Evolutionary conservation across 2,888 invertebrate genomes (phyloP), one percentile per base, ranked within the genome.

Genomic region (Cephonodes hylas): DNA sequence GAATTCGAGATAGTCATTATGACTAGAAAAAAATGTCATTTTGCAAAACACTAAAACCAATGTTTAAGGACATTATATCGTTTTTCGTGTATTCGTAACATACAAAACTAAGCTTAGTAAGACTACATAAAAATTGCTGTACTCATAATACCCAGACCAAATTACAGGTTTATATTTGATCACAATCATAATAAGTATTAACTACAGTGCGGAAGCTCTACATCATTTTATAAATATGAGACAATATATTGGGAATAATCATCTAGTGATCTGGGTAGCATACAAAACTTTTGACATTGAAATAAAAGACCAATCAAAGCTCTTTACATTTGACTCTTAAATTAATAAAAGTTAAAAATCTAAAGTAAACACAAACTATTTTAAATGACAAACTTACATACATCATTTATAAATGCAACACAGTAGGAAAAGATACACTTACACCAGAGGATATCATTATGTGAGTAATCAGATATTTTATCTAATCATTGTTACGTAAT

Each of bases 371-470:
- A 57, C 31, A 46, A 46, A 23, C 48, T 42, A 18, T 18, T 27
- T 53, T 53, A 31, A 31, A 8, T 6, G 23, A 59, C 31, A 31
- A 59, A 34, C 18, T 48, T 25, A 53, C 25, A 18, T 53, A 60
- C 46, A 53, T 42, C 68, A 67, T 53, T 66, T 68, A 70, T 74
- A 74, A 76, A 76, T 76, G 76, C 76, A 75, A 68, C 65, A 58
- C 56, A 65, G 70, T 75, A 76, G 77, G 77, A 76, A 73, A 76
- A 74, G 66, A 66, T 69, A 66, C 60, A 65, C 58, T 62, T 60
- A 7, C 31, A 27, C 46, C 44, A 44, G 44, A 22, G 31, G 18
- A 13, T 15, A 8, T 7, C 18, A 18, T 27, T 15, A 27, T 31
- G 27, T 53, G 53, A 27, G 18, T 31, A 53, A 27, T 38, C 13